Percentiles rank a stretch among this genome's conserved stretches.
Conservation (phyloP, 1,140 invertebrate genomes). For the Ylistrum balloti region DNA sequence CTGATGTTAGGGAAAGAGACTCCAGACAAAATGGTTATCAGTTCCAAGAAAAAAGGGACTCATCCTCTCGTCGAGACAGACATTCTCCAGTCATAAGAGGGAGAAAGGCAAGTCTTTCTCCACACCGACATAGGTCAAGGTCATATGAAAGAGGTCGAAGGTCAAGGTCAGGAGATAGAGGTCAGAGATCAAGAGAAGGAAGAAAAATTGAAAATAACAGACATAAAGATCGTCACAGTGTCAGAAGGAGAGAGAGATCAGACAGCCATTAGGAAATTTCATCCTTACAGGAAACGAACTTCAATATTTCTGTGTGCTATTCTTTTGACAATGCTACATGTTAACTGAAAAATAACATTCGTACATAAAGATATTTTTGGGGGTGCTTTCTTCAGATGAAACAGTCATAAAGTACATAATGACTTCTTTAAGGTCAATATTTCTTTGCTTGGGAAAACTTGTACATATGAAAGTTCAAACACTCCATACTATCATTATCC, state of each 20-base stretch:
- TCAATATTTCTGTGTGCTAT: too few relatives aligned
- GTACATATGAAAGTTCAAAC: too few relatives aligned
- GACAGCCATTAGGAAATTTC: neutral
- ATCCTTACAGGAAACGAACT: neutral
- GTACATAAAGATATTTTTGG: too few relatives aligned
- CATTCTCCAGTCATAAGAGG: neutral
- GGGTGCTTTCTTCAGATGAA: too few relatives aligned
- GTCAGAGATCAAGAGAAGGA: neutral
- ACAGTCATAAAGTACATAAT: too few relatives aligned
- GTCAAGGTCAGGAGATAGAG: slow-evolving; percentile 50
- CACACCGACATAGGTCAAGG: slow-evolving; percentile 36
- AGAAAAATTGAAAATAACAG: neutral
- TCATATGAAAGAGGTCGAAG: slow-evolving; percentile 46
- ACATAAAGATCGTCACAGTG: neutral
- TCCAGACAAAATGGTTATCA: neutral
- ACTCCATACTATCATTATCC: too few relatives aligned
- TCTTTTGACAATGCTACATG: too few relatives aligned
- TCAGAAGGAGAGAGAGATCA: neutral
- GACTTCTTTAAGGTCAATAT: too few relatives aligned
- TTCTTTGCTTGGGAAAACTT: too few relatives aligned
- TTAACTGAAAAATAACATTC: too few relatives aligned
- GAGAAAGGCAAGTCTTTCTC: slow-evolving; percentile 36
- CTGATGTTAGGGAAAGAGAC: slow-evolving; percentile 36
- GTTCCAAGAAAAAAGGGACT: slow-evolving; percentile 1
- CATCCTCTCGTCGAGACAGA: neutral